These are phyloP conservation scores for Agelaius phoeniceus DNA, from an alignment of 2,113 vertebrate species.

Conservation along the genomic window DNA sequence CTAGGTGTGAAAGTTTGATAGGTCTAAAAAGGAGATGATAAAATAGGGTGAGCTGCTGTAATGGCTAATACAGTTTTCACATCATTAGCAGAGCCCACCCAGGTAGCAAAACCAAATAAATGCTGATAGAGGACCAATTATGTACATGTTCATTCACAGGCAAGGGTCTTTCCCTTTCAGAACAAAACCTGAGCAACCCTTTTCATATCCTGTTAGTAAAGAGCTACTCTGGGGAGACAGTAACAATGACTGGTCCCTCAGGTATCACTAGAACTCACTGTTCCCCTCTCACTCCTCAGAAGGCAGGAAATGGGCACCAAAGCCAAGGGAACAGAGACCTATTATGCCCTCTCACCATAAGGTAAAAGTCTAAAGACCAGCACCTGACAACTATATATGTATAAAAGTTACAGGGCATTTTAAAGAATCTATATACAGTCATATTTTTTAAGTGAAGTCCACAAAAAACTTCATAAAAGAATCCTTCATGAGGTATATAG, in stretches of 20 bases:
- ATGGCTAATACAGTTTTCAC: neutral
- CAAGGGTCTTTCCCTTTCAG: neutral
- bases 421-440: neutral
- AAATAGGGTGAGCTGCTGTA: neutral
- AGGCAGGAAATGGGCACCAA: neutral
- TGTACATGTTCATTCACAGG: neutral
- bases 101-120: neutral
- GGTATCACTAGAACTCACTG: neutral
- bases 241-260: neutral
- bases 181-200: neutral
- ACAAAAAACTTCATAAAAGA: neutral
- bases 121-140: neutral
- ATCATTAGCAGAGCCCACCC: neutral
- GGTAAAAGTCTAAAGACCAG: neutral
- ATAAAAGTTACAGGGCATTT: neutral
- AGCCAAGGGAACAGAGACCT: neutral
- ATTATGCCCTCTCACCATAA: neutral
- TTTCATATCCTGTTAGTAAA: neutral
- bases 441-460: neutral
- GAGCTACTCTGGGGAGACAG: neutral
- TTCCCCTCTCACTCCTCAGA: neutral
- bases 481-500: neutral
- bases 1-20: neutral
- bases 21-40: neutral
- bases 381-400: neutral